Evolutionary conservation across 2,797 vertebrate genomes (phyloP).

Genomic region (Galago senegalensis): DNA sequence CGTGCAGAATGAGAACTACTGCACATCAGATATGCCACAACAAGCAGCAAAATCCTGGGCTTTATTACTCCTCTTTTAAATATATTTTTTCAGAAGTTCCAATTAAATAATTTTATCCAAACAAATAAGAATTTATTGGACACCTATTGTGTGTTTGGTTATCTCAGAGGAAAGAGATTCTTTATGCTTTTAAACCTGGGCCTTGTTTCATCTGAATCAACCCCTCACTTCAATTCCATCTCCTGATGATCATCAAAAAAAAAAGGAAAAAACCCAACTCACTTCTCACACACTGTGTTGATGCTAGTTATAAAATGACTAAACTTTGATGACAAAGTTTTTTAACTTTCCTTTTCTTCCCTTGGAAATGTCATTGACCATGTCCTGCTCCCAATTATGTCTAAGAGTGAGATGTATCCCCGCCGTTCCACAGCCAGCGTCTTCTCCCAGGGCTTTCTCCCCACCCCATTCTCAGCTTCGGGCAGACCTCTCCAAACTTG

Average conservation of each 20-base stretch:
- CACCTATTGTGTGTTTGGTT: background rate
- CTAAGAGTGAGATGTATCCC: background rate
- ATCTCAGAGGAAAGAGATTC: accelerated
- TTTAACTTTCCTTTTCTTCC: background rate
- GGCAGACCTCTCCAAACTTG: too few relatives aligned
- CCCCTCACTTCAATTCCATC: background rate
- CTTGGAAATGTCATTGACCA: background rate
- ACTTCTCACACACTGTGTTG: background rate
- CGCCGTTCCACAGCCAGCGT: accelerated
- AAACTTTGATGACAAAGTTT: background rate
- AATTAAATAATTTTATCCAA: background rate
- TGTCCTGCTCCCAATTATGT: background rate
- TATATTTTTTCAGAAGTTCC: background rate
- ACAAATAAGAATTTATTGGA: background rate
- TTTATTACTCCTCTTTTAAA: background rate
- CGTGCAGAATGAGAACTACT: background rate
- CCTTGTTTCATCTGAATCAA: background rate
- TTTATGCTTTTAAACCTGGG: background rate
- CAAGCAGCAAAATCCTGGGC: background rate
- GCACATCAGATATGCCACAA: background rate
- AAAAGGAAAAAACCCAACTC: too few relatives aligned
- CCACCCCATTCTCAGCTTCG: background rate
- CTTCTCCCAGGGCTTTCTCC: background rate
- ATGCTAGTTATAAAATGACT: background rate
- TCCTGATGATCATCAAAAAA: too few relatives aligned